Conservation (phyloP, 2,113 vertebrate genomes). For the Blennius ocellaris region DNA sequence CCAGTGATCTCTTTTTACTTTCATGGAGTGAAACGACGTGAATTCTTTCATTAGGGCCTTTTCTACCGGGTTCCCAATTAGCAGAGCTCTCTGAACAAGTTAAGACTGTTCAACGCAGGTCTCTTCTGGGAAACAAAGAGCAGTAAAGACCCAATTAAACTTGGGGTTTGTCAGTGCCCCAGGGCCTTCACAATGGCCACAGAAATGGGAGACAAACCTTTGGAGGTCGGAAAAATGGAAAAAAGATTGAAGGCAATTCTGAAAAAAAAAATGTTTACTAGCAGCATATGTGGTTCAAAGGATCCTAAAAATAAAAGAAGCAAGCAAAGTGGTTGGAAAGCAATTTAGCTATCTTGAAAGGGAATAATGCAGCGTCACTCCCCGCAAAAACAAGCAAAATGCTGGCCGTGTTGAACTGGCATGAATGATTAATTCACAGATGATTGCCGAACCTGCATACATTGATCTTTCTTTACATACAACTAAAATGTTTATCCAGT, state of each 20-base stretch:
- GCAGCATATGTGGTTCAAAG: constrained; percentile 36
- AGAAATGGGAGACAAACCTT: constrained; percentile 32
- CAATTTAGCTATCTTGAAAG: constrained; percentile 11
- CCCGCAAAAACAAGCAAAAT: no score
- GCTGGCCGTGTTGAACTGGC: not conserved
- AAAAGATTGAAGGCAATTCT: constrained; percentile 30
- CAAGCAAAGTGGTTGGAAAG: constrained; percentile 28
- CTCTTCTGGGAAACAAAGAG: constrained; percentile 66
- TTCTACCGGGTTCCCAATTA: constrained; percentile 68
- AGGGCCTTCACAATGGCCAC: constrained; percentile 40
- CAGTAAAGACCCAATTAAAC: constrained; percentile 76
- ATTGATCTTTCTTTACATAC: not conserved
- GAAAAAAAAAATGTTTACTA: constrained; percentile 10
- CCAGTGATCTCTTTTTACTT: constrained; percentile 40
- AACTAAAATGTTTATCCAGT: not conserved
- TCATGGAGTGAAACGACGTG: constrained; percentile 44
- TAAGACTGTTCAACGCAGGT: constrained; percentile 63
- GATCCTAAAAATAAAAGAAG: constrained; percentile 14
- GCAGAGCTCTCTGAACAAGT: constrained; percentile 64
- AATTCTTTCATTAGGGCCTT: constrained; percentile 66
- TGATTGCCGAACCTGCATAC: not conserved
- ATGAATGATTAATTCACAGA: not conserved
- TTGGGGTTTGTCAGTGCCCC: constrained; percentile 53
- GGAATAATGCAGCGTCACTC: not conserved
- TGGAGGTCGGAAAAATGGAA: constrained; percentile 34